Percentiles rank a stretch among this genome's conserved stretches.
phyloP scores from a whole-genome alignment of 1,140 invertebrate genomes.

The Thalassaphorura encarpata region DNA sequence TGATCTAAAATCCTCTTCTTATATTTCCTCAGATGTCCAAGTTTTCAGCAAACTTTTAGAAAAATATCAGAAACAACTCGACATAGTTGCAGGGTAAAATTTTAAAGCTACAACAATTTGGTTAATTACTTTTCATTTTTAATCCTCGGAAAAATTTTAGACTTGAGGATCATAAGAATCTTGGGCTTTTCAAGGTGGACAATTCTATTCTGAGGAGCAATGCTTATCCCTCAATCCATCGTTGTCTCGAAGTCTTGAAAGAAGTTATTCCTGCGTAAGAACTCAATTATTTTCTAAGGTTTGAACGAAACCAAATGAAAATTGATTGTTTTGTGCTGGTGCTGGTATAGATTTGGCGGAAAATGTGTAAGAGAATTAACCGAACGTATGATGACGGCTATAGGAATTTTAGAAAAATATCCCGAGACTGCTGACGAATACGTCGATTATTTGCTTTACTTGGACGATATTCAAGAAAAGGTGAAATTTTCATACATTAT shows the following conservation, averaged over 20 bases:
- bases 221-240: constrained; percentile 53
- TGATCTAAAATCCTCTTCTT: too few relatives aligned
- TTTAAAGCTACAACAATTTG: constrained; percentile 43
- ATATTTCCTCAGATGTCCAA: constrained; percentile 17
- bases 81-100: constrained; percentile 47
- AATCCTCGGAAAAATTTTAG: neutral
- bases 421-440: constrained; percentile 49
- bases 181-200: constrained; percentile 39
- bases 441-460: constrained; percentile 55
- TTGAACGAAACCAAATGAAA: neutral
- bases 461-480: constrained; percentile 50
- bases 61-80: constrained; percentile 49
- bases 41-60: constrained; percentile 38
- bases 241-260: constrained; percentile 53
- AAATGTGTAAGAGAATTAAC: constrained; percentile 48
- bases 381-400: constrained; percentile 48
- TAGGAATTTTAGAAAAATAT: constrained; percentile 49
- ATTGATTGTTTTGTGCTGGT: constrained; percentile 11
- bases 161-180: neutral
- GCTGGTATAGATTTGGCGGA: constrained; percentile 49
- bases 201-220: constrained; percentile 57
- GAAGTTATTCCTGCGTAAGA: constrained; percentile 44
- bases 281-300: neutral
- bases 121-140: neutral
- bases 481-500: constrained; percentile 33